A percentile compares a stretch with the other conserved stretches of the same genome.
Evolutionary conservation across 2,113 vertebrate genomes (phyloP).

Genomic region (Drymodes brunneopygia): DNA sequence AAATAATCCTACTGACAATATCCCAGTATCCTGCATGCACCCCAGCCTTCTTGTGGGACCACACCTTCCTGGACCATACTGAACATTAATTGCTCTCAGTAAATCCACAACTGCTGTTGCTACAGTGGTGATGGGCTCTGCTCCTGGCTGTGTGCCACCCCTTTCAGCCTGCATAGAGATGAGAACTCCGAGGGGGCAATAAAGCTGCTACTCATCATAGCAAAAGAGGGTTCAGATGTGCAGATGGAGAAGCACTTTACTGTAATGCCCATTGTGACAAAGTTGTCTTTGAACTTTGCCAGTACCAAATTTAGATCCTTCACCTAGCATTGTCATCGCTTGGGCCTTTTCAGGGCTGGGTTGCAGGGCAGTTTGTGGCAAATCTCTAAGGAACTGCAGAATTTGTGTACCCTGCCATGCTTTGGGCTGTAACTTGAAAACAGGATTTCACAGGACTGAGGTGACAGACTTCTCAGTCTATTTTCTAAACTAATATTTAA

Average conservation of each 20-base stretch:
- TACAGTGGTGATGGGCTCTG: not conserved
- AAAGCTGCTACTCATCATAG: not conserved
- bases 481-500: slow-evolving; percentile 20
- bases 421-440: not conserved
- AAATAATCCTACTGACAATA: not conserved
- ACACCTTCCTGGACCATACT: not conserved
- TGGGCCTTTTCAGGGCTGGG: not conserved
- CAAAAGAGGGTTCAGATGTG: not conserved
- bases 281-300: not conserved
- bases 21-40: not conserved
- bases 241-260: not conserved
- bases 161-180: not conserved
- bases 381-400: not conserved
- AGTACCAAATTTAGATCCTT: not conserved
- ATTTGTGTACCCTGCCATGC: not conserved
- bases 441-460: not conserved
- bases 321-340: not conserved
- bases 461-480: not conserved
- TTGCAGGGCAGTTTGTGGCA: not conserved
- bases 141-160: not conserved
- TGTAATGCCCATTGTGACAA: not conserved
- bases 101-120: not conserved
- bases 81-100: not conserved
- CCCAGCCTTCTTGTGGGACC: not conserved
- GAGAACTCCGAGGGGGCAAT: not conserved